Base-by-base conservation (phyloP, 2,888 invertebrate genomes). In the Syrista parreyssii region DNA sequence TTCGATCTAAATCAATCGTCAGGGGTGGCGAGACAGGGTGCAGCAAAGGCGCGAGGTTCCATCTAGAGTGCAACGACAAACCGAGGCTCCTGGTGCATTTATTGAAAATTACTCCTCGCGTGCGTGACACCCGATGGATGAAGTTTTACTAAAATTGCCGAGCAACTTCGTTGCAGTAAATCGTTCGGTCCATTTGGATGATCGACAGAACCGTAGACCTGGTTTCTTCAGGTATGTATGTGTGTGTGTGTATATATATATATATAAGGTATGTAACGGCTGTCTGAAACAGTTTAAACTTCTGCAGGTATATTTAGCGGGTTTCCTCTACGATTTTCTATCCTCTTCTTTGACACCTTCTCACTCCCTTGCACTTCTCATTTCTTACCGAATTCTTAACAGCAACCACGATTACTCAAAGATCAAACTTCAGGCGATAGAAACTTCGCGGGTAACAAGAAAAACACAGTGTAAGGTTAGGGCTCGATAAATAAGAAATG, bases 1-100 rank as follows among this genome's bases (percentile, higher is more conserved):
- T 84, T 86, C 84, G 86, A 87, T 88, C 88, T 87, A 88, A 88
- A 88, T 88, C 88, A 88, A 88, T 88, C 86, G 82, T 75, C 80
- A 81, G 82, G 77, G 76, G 82, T 82, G 80, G 78, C 68, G 75
- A 78, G 68, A 55, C 55, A 55, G 55, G 55, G 55, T 55, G 55
- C 55, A 55, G 55, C 23, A 55, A 9, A 55, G 23, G 55, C 23
- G 23, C 55, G 15, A 55, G 55, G 55, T 55, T 23, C 55, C 55
- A 55, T 55, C 55, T 55, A 55, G 23, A 55, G 23, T 55, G 9
- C 23, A 55, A 55, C 55, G 55, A 55, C 55, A 55, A 23, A 71
- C 71, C 71, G 30, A n/a, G 30, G 71, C 71, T 33, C 71, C 71
- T 3, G 71, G 71, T 71, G 83, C 84, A 86, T 81, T 86, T 85